A percentile compares a stretch with the other conserved stretches of the same genome.
phyloP scores from a whole-genome alignment of 2,888 invertebrate species.

The Eubasilissa splendida region DNA sequence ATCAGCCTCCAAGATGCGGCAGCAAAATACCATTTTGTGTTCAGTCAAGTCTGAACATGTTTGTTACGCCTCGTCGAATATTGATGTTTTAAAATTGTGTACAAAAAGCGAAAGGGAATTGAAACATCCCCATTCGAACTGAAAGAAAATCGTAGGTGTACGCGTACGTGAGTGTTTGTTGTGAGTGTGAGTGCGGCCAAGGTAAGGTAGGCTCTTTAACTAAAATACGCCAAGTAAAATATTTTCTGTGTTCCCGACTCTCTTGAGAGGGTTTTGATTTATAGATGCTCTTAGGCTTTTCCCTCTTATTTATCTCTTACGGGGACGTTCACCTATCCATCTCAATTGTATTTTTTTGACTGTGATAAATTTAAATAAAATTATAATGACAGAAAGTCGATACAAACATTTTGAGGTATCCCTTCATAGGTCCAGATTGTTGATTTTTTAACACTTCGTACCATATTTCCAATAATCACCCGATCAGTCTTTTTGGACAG shows the following conservation, averaged over 20 bases:
- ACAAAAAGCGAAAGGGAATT: conserved; percentile 1
- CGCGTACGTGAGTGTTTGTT: background rate
- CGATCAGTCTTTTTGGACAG: no score
- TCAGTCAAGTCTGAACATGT: conserved; percentile 10
- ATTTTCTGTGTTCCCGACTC: background rate
- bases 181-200: background rate
- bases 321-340: background rate
- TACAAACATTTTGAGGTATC: background rate
- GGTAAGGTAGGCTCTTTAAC: background rate
- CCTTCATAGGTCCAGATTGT: background rate
- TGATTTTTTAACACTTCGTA: no score
- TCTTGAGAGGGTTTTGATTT: conserved; percentile 12
- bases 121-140: background rate
- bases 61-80: background rate
- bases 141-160: background rate
- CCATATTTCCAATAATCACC: no score
- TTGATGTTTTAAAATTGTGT: background rate
- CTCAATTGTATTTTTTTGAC: background rate
- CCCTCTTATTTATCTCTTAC: background rate
- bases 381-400: background rate
- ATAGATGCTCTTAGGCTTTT: conserved; percentile 16
- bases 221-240: background rate
- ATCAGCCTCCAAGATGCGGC: background rate
- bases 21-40: conserved; percentile 4
- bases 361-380: background rate